A percentile compares a stretch with the other conserved stretches of the same genome.
Conservation (phyloP, 2,113 vertebrate species). For the Pyxicephalus adspersus region DNA sequence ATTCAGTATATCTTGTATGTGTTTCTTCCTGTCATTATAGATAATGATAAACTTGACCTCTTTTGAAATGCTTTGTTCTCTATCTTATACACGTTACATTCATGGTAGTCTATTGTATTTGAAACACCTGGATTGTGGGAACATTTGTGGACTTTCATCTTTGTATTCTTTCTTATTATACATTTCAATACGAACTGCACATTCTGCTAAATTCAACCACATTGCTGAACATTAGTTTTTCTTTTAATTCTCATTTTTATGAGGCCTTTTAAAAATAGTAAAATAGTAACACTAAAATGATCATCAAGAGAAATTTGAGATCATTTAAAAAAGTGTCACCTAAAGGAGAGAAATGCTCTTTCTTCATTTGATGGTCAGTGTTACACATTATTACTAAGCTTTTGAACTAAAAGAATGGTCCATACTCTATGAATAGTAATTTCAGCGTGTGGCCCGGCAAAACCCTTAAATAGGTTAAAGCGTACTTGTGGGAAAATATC, state of each 20-base stretch:
- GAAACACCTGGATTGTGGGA: slow-evolving; percentile 6
- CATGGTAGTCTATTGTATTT: slow-evolving; percentile 10
- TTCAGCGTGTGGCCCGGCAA: too few species aligned
- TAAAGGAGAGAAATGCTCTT: too few species aligned
- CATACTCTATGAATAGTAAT: too few species aligned
- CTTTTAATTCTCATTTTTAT: neutral
- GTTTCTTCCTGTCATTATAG: slow-evolving; percentile 24
- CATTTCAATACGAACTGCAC: slow-evolving; percentile 6
- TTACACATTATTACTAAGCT: too few species aligned
- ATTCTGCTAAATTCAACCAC: neutral
- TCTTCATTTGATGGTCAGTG: too few species aligned
- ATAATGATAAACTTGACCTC: slow-evolving; percentile 29
- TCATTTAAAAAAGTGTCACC: neutral
- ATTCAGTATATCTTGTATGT: slow-evolving; percentile 29
- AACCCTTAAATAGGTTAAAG: too few species aligned
- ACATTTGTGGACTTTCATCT: slow-evolving; percentile 21
- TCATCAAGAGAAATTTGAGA: neutral
- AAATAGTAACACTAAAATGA: neutral
- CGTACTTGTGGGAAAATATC: too few species aligned
- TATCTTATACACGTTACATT: slow-evolving; percentile 8
- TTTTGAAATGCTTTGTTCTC: slow-evolving; percentile 31
- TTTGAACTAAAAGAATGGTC: too few species aligned
- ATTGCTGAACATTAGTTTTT: neutral
- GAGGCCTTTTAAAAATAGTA: neutral
- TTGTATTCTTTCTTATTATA: slow-evolving; percentile 16